Evolutionary conservation across 2,113 vertebrate species (phyloP).

Genomic region (Cyphomyrus discorhynchus): DNA sequence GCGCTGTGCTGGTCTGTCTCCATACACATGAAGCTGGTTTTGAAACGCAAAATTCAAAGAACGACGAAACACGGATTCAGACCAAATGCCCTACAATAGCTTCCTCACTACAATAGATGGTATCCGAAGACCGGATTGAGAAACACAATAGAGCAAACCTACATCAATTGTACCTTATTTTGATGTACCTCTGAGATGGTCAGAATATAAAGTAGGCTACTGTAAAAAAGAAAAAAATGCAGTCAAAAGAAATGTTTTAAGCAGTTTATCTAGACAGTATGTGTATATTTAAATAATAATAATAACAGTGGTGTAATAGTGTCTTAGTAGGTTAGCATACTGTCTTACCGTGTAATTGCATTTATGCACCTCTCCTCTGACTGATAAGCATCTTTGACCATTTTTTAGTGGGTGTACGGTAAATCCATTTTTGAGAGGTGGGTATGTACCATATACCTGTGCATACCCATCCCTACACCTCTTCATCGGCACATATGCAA

Average conservation of each 20-base stretch:
- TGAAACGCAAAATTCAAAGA: no score
- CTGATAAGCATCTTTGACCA: neutral
- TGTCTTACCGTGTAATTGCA: neutral
- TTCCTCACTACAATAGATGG: neutral
- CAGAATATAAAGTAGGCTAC: neutral
- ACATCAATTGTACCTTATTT: neutral
- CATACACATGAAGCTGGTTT: no score
- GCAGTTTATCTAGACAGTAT: neutral
- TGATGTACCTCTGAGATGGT: neutral
- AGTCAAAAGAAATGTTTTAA: neutral
- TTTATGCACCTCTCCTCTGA: neutral
- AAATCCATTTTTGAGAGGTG: neutral
- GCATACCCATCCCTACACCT: no score
- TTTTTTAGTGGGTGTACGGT: neutral
- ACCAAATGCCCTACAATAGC: neutral
- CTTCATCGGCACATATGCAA: neutral
- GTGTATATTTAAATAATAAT: neutral
- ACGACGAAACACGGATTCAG: no score
- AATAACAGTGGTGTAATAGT: neutral
- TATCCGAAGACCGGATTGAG: no score
- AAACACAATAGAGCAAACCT: neutral
- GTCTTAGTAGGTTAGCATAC: neutral
- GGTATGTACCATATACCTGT: neutral
- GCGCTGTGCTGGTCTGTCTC: no score
- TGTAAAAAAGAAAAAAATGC: neutral